A percentile compares a stretch with the other conserved stretches of the same genome.
Evolutionary conservation across 2,888 invertebrate genomes (phyloP).

Genomic region (Andrena camellia): DNA sequence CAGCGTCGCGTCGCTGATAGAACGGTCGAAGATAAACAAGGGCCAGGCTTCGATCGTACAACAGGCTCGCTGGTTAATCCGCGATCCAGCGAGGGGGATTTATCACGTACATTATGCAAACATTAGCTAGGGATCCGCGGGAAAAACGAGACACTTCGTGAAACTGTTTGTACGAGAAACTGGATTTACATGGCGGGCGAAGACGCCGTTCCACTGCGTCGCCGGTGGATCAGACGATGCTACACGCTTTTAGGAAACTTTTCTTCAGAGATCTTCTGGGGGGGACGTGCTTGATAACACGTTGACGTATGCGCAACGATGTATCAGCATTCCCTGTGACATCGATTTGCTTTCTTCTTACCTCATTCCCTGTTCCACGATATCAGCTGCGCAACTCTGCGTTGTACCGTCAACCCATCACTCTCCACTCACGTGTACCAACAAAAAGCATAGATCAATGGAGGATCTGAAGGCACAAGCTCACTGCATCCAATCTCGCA

Average conservation of each 20-base stretch:
- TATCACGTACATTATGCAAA: slow-evolving; percentile 68
- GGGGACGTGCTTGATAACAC: slow-evolving; percentile 19
- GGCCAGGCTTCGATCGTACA: slow-evolving; percentile 47
- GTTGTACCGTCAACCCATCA: too few species aligned
- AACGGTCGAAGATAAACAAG: slow-evolving; percentile 61
- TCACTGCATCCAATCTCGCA: too few species aligned
- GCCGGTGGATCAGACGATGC: slow-evolving; percentile 28
- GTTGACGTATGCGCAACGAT: slow-evolving; percentile 2
- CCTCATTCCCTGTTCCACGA: too few species aligned
- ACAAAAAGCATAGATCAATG: too few species aligned
- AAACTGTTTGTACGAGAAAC: slow-evolving; percentile 15
- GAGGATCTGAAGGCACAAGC: too few species aligned
- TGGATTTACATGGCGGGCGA: slow-evolving; percentile 21
- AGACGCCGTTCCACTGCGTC: neutral
- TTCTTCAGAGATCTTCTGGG: neutral
- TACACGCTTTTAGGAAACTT: slow-evolving; percentile 34
- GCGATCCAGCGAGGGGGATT: slow-evolving; percentile 62
- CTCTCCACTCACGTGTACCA: too few species aligned
- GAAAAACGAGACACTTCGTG: slow-evolving; percentile 2
- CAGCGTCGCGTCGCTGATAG: slow-evolving; percentile 21
- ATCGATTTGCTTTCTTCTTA: too few species aligned
- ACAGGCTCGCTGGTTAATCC: slow-evolving; percentile 76
- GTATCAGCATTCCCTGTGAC: too few species aligned
- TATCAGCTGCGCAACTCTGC: too few species aligned
- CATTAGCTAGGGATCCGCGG: slow-evolving; percentile 36